A percentile compares a stretch with the other conserved stretches of the same genome.
Evolutionary conservation across 2,113 vertebrate species (phyloP).

Genomic region (Copsychus sechellarum): DNA sequence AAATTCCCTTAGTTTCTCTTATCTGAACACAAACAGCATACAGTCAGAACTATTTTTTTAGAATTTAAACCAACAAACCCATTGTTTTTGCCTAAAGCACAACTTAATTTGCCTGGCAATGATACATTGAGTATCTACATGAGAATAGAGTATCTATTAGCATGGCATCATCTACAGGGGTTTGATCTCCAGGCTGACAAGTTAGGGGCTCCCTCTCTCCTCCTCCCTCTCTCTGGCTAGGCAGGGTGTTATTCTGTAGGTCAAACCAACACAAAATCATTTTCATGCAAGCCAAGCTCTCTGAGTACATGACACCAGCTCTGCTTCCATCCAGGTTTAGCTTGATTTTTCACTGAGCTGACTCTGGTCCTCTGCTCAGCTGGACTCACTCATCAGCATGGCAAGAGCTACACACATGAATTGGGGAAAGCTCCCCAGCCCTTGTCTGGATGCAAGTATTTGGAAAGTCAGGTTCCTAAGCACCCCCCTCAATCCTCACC

Average conservation of each 20-base stretch:
- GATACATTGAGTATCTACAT: background rate
- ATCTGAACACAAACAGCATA: background rate
- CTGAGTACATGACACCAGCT: background rate
- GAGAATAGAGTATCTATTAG: background rate
- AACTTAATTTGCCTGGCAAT: background rate
- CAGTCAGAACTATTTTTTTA: background rate
- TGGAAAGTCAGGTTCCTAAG: background rate
- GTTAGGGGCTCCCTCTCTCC: background rate
- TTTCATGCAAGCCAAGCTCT: background rate
- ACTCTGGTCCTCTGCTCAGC: conserved; percentile 18
- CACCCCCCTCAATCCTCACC: background rate
- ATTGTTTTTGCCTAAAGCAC: background rate
- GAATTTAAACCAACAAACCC: background rate
- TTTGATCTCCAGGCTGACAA: background rate
- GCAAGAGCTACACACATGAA: background rate
- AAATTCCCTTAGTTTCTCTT: background rate
- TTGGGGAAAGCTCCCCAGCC: background rate
- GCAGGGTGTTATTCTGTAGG: background rate
- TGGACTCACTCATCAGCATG: background rate
- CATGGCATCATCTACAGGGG: background rate
- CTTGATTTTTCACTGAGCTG: conserved; percentile 21
- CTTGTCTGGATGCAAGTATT: background rate
- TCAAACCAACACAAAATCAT: conserved; percentile 1
- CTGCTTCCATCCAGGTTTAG: background rate
- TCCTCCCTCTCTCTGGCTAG: background rate